Base-by-base conservation (phyloP, 2,797 vertebrate species). In the Craterocephalus amniculus region DNA sequence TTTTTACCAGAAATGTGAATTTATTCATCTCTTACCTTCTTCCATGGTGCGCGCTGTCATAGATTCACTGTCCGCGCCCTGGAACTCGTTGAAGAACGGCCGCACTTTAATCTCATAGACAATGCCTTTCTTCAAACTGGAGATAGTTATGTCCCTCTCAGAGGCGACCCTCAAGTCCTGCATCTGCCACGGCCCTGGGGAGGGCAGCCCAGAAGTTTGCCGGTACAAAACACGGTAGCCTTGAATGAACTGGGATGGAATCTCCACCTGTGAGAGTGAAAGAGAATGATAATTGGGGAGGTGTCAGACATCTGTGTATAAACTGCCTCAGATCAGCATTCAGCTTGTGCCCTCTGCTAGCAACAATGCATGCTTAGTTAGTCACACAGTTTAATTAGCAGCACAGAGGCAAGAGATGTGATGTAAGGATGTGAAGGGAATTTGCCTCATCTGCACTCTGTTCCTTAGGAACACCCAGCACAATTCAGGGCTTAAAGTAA, bases 1-100 rank as follows among this genome's bases (percentile, higher is more conserved):
- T 43, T 43, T 55, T 62, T 58, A 43, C 58, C 26, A 70, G 35
- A 70, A 63, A 72, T 65, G 29, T 8, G 6, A 74, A 66, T 72
- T 58, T 12, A 74, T 74, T 63, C 36, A 56, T 62, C 9, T 76
- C 92, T 91, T 78, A 97, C 97, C 97, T 96, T 98, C 97, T 79
- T 99, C 97, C 45, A 96, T 95, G 55, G 97, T 99, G 56, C 96
- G 96, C 8, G 96, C 95, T 20, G 95, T 95, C 94, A 97, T 97
- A 51, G 96, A 95, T 83, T 98, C 97, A 70, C 97, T 98, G 87
- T 99, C 97, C 73, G 97, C 96, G 18, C 97, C 97, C 81, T 97
- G 97, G 90, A 99, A 99, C 71, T 99, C 97, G 67, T 99, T 98
- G 92, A 99, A 99, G 79, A 97, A 98, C 0, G 97, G 97, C 22